Evolutionary conservation across 2,113 vertebrate genomes (phyloP).

Genomic region (Phylloscopus trochiloides): DNA sequence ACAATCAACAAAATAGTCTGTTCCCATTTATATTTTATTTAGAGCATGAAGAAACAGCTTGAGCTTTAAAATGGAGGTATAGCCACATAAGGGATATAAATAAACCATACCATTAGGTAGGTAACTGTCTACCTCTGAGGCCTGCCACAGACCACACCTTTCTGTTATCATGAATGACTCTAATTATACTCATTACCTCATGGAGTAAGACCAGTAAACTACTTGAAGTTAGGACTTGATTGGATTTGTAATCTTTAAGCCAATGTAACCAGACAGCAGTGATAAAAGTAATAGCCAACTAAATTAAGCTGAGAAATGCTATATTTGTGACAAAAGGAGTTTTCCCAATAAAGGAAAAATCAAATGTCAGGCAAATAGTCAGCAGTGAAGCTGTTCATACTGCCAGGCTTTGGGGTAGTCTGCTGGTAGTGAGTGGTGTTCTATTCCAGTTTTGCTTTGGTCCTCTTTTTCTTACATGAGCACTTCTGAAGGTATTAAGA

Average conservation of each 20-base stretch:
- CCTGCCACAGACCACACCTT: not conserved
- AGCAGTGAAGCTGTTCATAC: not conserved
- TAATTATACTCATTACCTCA: not conserved
- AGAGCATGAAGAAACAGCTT: not conserved
- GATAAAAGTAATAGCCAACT: not conserved
- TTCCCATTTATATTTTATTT: not conserved
- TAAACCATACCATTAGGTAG: not conserved
- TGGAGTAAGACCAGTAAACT: not conserved
- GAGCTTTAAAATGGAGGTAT: not conserved
- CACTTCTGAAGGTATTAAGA: not conserved
- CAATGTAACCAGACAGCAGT: not conserved
- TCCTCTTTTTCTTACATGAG: not conserved
- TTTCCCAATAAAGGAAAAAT: not conserved
- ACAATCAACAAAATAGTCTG: not conserved
- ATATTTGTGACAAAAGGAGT: not conserved
- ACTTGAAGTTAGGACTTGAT: not conserved
- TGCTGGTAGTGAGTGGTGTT: not conserved
- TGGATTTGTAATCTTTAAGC: not conserved
- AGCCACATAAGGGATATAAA: not conserved
- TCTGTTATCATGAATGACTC: not conserved
- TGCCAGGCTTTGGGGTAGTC: not conserved
- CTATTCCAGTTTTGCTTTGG: not conserved
- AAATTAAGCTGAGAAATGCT: not conserved
- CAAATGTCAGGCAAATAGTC: not conserved
- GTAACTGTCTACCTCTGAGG: not conserved